phyloP scores from a whole-genome alignment of 2,888 invertebrate species.

The Pseudococcus viburni region DNA sequence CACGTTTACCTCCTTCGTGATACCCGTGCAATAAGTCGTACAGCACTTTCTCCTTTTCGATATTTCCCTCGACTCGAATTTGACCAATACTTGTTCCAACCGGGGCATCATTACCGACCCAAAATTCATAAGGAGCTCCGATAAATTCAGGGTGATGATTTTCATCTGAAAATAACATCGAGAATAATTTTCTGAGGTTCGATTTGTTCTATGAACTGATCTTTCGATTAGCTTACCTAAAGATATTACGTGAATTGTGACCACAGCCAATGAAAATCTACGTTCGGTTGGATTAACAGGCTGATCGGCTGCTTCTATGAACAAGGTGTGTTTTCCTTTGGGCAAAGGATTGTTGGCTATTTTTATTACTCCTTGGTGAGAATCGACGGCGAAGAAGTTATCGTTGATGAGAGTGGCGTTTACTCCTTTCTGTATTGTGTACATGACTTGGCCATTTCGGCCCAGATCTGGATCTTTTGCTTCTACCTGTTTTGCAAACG shows the following conservation, averaged over 20 bases:
- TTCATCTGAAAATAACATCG: slow-evolving; percentile 57
- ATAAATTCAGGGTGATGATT: slow-evolving; percentile 81
- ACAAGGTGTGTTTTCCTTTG: slow-evolving; percentile 83
- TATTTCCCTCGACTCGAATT: slow-evolving; percentile 81
- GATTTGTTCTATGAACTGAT: background rate
- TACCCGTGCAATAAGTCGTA: slow-evolving; percentile 89
- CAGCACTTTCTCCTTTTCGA: slow-evolving; percentile 76
- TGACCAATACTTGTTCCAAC: slow-evolving; percentile 90
- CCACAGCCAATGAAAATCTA: slow-evolving; percentile 86
- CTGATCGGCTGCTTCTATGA: slow-evolving; percentile 87
- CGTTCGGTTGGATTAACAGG: slow-evolving; percentile 88
- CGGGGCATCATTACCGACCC: slow-evolving; percentile 89
- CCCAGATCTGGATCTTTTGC: slow-evolving; percentile 88
- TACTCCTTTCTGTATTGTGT: slow-evolving; percentile 75
- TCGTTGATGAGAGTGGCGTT: slow-evolving; percentile 71
- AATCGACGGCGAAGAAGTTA: slow-evolving; percentile 80
- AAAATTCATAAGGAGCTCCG: slow-evolving; percentile 90
- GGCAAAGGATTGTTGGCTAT: slow-evolving; percentile 78
- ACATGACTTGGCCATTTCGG: slow-evolving; percentile 82
- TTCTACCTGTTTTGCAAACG: slow-evolving; percentile 74
- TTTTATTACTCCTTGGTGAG: slow-evolving; percentile 79
- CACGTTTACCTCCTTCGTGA: slow-evolving; percentile 82
- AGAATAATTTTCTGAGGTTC: background rate
- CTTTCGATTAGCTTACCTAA: slow-evolving; percentile 70
- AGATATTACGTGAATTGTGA: slow-evolving; percentile 82